Conservation (phyloP, 2,113 vertebrate genomes). For the Regulus satrapa region DNA sequence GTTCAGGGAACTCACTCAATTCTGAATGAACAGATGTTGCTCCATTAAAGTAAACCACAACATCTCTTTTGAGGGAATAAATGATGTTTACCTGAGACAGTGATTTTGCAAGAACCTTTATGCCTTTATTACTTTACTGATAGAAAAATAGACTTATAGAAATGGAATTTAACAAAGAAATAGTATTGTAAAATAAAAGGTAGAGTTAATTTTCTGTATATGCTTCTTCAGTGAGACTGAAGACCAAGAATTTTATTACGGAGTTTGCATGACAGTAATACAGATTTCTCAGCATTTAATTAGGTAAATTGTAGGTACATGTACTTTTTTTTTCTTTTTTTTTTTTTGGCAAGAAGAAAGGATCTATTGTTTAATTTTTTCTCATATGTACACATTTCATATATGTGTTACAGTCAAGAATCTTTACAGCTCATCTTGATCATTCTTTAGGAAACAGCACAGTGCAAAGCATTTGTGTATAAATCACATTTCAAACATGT, state of each 20-base stretch:
- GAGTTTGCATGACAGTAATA: neutral
- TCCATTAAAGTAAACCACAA: constrained; percentile 53
- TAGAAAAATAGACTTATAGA: neutral
- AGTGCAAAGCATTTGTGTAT: neutral
- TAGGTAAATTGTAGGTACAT: neutral
- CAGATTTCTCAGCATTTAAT: neutral
- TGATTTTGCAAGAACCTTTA: neutral
- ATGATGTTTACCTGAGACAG: constrained; percentile 40
- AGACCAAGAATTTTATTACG: neutral
- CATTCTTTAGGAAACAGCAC: neutral
- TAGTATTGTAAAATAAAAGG: neutral
- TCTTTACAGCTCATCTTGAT: neutral
- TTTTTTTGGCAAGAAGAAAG: neutral
- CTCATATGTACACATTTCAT: neutral
- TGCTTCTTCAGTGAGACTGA: neutral
- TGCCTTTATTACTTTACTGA: neutral
- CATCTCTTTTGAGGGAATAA: constrained; percentile 46
- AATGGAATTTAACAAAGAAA: neutral
- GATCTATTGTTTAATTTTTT: neutral
- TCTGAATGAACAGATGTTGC: constrained; percentile 66
- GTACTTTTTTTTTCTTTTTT: too few species aligned
- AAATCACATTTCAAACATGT: neutral
- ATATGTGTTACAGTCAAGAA: accelerated
- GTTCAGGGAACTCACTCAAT: constrained; percentile 58
- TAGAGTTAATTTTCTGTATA: neutral